These are phyloP conservation scores for Spermophilus dauricus DNA, from an alignment of 2,113 vertebrate genomes.

Conservation along the genomic window DNA sequence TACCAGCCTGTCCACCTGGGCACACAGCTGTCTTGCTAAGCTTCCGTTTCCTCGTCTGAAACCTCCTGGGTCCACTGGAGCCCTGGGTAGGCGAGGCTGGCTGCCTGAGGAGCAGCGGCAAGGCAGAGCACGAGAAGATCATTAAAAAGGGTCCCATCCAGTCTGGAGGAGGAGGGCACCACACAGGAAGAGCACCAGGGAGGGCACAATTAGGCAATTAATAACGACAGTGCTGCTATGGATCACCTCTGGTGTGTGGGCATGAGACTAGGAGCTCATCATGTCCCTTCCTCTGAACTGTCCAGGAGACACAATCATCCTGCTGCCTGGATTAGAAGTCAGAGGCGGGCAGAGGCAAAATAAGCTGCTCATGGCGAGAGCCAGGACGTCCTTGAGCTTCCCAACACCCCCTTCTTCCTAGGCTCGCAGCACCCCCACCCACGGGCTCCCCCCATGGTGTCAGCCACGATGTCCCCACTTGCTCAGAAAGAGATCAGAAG, in stretches of 20 bases:
- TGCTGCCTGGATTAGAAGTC: neutral
- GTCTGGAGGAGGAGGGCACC: neutral
- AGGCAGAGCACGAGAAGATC: neutral
- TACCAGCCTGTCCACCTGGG: neutral
- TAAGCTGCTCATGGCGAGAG: neutral
- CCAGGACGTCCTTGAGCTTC: neutral
- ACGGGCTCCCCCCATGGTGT: neutral
- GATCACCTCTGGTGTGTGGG: slow-evolving; percentile 20
- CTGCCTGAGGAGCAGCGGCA: neutral
- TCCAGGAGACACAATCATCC: neutral
- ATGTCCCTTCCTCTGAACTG: neutral
- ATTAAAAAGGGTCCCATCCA: slow-evolving; percentile 44
- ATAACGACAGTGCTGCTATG: slow-evolving; percentile 37
- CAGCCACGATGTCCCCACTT: neutral
- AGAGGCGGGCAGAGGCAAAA: slow-evolving; percentile 17
- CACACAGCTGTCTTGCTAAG: neutral
- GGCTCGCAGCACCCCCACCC: neutral
- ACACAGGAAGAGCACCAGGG: slow-evolving; percentile 13
- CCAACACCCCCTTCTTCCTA: neutral
- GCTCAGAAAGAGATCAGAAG: neutral
- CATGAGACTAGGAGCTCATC: slow-evolving; percentile 28
- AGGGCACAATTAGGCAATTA: slow-evolving; percentile 58
- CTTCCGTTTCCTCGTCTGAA: neutral
- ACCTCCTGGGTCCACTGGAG: neutral
- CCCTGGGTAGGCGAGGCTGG: too few species aligned